These are phyloP conservation scores for Novumbra hubbsi DNA, from an alignment of 2,797 vertebrate species.

Conservation along the genomic window DNA sequence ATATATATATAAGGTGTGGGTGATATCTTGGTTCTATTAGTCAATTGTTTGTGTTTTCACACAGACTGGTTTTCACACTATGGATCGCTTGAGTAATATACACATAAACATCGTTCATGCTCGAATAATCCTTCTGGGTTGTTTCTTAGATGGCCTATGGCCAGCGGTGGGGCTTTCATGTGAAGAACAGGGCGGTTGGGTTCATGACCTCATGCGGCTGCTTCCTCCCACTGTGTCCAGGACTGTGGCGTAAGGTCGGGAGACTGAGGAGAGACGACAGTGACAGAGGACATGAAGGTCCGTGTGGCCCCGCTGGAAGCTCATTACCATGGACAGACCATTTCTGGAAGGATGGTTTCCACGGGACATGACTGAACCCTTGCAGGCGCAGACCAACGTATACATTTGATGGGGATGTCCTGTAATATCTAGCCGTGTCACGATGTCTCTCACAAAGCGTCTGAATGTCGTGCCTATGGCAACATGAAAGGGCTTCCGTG, in stretches of 20 bases:
- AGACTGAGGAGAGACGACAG: background rate
- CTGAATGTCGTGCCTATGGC: background rate
- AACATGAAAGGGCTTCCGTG: too few relatives aligned
- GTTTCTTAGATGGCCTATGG: constrained; percentile 22
- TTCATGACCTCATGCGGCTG: constrained; percentile 14
- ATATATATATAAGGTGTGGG: too few relatives aligned
- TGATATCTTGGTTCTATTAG: too few relatives aligned
- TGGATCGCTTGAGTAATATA: background rate
- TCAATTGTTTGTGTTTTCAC: background rate
- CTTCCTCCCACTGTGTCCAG: constrained; percentile 29
- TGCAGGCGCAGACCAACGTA: background rate
- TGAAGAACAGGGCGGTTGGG: constrained; percentile 34
- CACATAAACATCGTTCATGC: too few relatives aligned
- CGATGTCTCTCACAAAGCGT: background rate
- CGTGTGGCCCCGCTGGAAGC: background rate
- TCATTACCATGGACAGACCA: background rate
- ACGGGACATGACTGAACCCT: background rate
- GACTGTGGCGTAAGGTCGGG: constrained; percentile 1
- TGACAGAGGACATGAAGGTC: background rate
- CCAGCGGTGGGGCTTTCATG: constrained; percentile 34
- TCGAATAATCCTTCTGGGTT: too few relatives aligned
- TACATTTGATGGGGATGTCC: background rate
- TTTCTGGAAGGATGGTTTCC: background rate
- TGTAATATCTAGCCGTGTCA: background rate
- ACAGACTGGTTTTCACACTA: background rate